Conservation (phyloP, 2,797 vertebrate species). For the Schizopygopsis pylzovi region DNA sequence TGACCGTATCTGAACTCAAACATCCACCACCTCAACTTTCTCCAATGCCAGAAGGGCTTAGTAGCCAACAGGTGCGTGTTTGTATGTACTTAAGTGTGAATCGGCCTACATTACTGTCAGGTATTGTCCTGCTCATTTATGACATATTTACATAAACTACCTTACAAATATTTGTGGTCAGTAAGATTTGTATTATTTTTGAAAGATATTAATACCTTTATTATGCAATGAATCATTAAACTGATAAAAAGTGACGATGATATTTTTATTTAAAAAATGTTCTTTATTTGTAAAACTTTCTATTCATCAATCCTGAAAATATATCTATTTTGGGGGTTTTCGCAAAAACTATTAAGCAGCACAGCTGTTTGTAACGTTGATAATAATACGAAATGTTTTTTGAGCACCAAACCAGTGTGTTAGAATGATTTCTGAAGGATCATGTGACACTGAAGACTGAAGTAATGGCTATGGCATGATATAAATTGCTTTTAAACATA, state of each 20-base stretch:
- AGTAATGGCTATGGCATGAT: not conserved
- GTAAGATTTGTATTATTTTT: not conserved
- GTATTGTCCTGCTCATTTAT: not conserved
- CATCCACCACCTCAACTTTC: constrained; percentile 85
- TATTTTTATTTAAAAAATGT: not conserved
- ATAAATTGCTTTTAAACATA: not conserved
- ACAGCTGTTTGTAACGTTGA: not conserved
- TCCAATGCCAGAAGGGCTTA: constrained; percentile 89
- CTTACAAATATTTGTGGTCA: not conserved
- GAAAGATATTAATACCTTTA: not conserved
- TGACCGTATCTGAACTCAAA: constrained; percentile 81
- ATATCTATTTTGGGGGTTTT: not conserved
- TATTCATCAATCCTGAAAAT: not conserved
- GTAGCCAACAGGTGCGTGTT: constrained; percentile 81
- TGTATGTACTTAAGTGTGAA: constrained; percentile 24
- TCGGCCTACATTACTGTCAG: not conserved
- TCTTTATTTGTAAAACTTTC: not conserved
- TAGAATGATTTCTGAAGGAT: not conserved
- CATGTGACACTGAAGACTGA: not conserved
- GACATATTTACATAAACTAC: not conserved
- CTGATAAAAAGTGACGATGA: not conserved
- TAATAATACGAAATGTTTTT: not conserved
- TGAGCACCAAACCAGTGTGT: not conserved
- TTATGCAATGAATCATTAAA: not conserved
- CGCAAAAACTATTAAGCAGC: not conserved